A percentile compares a stretch with the other conserved stretches of the same genome.
Evolutionary conservation across 2,888 invertebrate species (phyloP).

Genomic region (Seira sanloemensis): DNA sequence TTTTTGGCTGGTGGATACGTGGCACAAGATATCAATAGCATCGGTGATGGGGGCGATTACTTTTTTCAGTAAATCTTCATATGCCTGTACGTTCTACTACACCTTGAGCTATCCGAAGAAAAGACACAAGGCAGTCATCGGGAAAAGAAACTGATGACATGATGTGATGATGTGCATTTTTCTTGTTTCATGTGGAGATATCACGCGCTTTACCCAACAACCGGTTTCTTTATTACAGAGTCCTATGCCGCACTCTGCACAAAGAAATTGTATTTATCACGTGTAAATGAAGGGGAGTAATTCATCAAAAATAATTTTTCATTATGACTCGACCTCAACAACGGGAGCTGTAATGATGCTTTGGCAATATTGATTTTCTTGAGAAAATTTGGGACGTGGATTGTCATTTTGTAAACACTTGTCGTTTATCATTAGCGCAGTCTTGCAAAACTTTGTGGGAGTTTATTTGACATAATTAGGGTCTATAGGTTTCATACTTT

Average conservation of each 20-base stretch:
- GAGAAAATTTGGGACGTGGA: not conserved
- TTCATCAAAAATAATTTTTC: not conserved
- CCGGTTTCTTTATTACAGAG: conserved; percentile 52
- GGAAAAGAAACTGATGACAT: conserved; percentile 52
- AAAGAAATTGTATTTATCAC: conserved; percentile 1
- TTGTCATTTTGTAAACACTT: no score
- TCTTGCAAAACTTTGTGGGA: no score
- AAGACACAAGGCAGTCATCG: conserved; percentile 11
- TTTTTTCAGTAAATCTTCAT: not conserved
- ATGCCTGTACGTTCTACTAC: no score
- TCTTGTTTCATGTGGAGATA: conserved; percentile 63
- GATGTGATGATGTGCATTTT: conserved; percentile 59
- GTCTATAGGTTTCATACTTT: no score
- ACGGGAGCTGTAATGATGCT: no score
- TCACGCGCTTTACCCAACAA: conserved; percentile 50
- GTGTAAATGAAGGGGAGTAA: conserved; percentile 1
- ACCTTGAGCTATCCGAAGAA: conserved; percentile 43
- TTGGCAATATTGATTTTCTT: not conserved
- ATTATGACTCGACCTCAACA: no score
- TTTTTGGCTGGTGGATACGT: conserved; percentile 17
- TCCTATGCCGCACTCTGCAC: conserved; percentile 28
- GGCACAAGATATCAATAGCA: conserved; percentile 48
- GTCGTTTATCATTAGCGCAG: no score
- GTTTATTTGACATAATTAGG: no score
- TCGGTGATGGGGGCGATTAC: conserved; percentile 43